phyloP scores from a whole-genome alignment of 2,797 vertebrate species.

The Sebastes cheni region DNA sequence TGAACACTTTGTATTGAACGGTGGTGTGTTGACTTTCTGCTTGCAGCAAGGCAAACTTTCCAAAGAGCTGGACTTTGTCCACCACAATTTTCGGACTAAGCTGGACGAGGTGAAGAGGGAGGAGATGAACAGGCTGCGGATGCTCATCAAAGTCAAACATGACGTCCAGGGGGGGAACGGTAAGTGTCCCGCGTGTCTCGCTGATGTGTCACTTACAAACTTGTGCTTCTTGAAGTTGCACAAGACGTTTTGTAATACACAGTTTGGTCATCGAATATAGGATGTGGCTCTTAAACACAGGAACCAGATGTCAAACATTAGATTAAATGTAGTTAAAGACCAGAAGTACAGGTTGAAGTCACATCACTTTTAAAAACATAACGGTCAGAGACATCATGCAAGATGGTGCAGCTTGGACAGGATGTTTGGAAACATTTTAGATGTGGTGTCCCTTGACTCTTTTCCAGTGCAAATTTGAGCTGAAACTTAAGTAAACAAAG shows the following conservation, averaged over 20 bases:
- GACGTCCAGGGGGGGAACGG: constrained; percentile 86
- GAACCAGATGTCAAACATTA: constrained; percentile 3
- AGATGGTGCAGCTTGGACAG: neutral
- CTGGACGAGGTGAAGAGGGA: constrained; percentile 95
- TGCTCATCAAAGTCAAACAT: constrained; percentile 92
- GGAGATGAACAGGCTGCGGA: constrained; percentile 90
- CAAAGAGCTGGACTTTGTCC: constrained; percentile 94
- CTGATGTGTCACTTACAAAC: neutral
- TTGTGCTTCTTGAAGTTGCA: constrained; percentile 3
- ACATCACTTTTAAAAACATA: neutral
- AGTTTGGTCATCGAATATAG: neutral
- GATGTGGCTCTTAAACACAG: constrained; percentile 1
- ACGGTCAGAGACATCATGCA: no score
- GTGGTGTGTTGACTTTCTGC: neutral
- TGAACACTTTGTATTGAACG: neutral
- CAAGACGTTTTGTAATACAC: neutral
- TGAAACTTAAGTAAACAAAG: neutral
- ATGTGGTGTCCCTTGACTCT: neutral
- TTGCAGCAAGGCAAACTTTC: constrained; percentile 90
- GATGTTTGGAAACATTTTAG: neutral
- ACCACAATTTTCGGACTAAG: constrained; percentile 90
- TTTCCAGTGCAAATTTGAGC: neutral
- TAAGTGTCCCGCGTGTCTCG: constrained; percentile 7
- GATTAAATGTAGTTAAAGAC: neutral
- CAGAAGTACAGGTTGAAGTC: neutral